These are phyloP conservation scores for Raja brachyura DNA, from an alignment of 2,113 vertebrate genomes.

Conservation along the genomic window DNA sequence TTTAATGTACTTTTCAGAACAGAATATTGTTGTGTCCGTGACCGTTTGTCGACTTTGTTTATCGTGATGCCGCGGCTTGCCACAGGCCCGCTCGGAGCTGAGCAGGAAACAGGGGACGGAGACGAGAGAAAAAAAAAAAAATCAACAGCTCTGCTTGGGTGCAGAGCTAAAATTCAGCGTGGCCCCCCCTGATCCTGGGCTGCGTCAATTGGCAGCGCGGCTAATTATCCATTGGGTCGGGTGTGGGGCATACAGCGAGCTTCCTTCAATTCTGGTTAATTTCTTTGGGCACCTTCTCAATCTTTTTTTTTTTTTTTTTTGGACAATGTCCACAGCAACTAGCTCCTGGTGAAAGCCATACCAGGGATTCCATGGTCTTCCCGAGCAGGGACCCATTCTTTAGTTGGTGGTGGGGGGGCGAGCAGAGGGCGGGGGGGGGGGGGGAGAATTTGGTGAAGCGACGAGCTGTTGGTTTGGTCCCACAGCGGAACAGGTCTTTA, in stretches of 20 bases:
- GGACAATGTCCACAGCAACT: too few relatives aligned
- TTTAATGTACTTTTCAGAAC: conserved; percentile 30
- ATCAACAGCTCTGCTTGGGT: not conserved
- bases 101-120: conserved; percentile 19
- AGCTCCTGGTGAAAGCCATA: not conserved
- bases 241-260: not conserved
- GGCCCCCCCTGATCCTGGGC: not conserved
- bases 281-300: not conserved
- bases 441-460: not conserved
- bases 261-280: not conserved
- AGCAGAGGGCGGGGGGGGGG: too few relatives aligned
- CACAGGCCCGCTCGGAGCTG: not conserved
- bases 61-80: not conserved
- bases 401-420: too few relatives aligned
- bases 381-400: not conserved
- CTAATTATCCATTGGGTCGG: too few relatives aligned
- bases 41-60: conserved; percentile 29
- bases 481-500: not conserved
- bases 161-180: not conserved
- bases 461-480: not conserved
- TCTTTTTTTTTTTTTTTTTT: too few relatives aligned
- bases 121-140: not conserved
- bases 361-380: not conserved
- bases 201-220: not conserved
- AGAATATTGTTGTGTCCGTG: conserved; percentile 20